Evolutionary conservation across 2,113 vertebrate species (phyloP).

Genomic region (Platanista minor): DNA sequence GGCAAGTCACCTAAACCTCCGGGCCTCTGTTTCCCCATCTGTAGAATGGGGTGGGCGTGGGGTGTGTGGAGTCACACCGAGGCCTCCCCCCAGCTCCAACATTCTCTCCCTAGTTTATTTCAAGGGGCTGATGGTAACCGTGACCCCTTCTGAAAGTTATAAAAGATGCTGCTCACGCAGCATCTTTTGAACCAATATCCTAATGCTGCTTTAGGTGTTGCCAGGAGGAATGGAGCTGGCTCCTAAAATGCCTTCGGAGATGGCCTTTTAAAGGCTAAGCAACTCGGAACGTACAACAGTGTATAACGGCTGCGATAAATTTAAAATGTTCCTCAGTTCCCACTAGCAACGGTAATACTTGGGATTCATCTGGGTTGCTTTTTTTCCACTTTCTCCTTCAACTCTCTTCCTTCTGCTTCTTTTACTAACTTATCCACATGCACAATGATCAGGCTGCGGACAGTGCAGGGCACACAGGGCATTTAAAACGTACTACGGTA

Average conservation of each 20-base stretch:
- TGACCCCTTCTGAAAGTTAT: not conserved
- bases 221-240: not conserved
- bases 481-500: not conserved
- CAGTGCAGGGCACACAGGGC: not conserved
- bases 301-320: not conserved
- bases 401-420: not conserved
- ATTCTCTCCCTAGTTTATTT: not conserved
- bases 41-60: not conserved
- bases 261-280: not conserved
- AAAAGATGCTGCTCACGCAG: fast-evolving
- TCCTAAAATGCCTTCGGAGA: not conserved
- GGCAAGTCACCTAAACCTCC: not conserved
- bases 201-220: fast-evolving
- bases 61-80: not conserved
- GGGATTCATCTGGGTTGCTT: not conserved
- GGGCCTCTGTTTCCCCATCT: not conserved
- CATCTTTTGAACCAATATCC: not conserved
- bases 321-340: not conserved
- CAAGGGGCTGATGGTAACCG: not conserved
- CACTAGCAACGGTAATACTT: not conserved
- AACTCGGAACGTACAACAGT: not conserved
- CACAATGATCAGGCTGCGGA: not conserved
- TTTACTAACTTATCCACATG: not conserved
- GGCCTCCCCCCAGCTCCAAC: too few relatives aligned
- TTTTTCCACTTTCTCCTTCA: too few relatives aligned